A percentile compares a stretch with the other conserved stretches of the same genome.
Evolutionary conservation across 2,797 vertebrate species (phyloP).

Genomic region (Danio kyathit): DNA sequence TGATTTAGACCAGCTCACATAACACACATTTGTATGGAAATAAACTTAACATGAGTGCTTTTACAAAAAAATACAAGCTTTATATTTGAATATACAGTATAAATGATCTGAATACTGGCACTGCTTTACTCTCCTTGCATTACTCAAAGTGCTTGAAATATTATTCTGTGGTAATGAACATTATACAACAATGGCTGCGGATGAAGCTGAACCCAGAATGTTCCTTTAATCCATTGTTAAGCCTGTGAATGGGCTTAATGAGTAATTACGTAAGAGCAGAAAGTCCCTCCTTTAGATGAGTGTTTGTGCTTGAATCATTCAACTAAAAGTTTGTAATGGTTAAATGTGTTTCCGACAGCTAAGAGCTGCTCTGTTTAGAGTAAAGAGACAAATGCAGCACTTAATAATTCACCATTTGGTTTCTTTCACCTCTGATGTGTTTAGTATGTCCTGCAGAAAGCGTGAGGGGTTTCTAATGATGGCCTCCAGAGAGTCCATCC

Average conservation of each 20-base stretch:
- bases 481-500: conserved; percentile 47
- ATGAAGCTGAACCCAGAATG: not conserved
- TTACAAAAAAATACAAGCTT: not conserved
- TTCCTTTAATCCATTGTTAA: conserved; percentile 25
- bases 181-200: conserved; percentile 1
- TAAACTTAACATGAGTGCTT: not conserved
- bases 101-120: not conserved
- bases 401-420: not conserved
- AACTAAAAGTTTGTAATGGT: not conserved
- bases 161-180: not conserved
- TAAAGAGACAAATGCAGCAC: not conserved
- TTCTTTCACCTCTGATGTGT: not conserved
- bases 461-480: conserved; percentile 50
- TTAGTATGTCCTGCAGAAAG: conserved; percentile 42
- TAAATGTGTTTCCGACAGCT: conserved; percentile 7
- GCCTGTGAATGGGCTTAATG: conserved; percentile 28
- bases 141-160: too few relatives aligned
- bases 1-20: not conserved
- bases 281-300: conserved; percentile 1
- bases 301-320: not conserved
- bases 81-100: not conserved
- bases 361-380: not conserved
- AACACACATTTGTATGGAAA: not conserved
- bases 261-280: conserved; percentile 1
- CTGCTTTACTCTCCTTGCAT: not conserved